Percentiles rank a stretch among this genome's conserved stretches.
Evolutionary conservation across 2,888 invertebrate species (phyloP).

Genomic region (Portevinia maculata): DNA sequence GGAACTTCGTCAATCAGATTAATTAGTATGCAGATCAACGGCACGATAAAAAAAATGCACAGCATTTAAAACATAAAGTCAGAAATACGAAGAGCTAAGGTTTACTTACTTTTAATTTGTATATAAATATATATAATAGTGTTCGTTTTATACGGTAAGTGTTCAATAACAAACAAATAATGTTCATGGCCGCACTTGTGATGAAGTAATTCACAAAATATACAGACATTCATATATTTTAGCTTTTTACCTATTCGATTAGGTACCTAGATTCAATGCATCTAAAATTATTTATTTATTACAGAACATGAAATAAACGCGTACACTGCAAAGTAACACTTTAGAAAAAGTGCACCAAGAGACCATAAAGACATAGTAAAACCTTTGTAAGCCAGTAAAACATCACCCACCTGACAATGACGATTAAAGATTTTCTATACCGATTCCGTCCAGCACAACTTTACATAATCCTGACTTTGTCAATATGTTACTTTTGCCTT

Average conservation of each 20-base stretch:
- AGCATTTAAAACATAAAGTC: conserved; percentile 12
- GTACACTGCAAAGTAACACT: not conserved
- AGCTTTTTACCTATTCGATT: too few relatives aligned
- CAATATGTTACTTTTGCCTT: conserved; percentile 90
- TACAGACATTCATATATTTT: too few relatives aligned
- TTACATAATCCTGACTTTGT: conserved; percentile 88
- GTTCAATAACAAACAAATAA: too few relatives aligned
- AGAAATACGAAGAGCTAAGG: too few relatives aligned
- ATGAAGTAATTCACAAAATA: too few relatives aligned
- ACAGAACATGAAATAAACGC: not conserved
- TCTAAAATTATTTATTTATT: conserved; percentile 8
- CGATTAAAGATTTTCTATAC: conserved; percentile 90
- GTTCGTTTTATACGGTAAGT: too few relatives aligned
- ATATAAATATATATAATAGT: not conserved
- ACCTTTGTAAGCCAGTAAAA: not conserved
- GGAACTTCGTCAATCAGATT: not conserved
- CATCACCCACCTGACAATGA: conserved; percentile 84
- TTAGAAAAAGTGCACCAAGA: not conserved
- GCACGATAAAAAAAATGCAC: not conserved
- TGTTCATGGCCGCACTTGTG: too few relatives aligned
- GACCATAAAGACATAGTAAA: not conserved
- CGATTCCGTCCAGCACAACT: conserved; percentile 90
- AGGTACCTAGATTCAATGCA: too few relatives aligned
- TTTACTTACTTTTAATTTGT: too few relatives aligned
- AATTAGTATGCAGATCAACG: conserved; percentile 27